A percentile compares a stretch with the other conserved stretches of the same genome.
Evolutionary conservation across 2,113 vertebrate genomes (phyloP).

Genomic region (Microtus oregoni): DNA sequence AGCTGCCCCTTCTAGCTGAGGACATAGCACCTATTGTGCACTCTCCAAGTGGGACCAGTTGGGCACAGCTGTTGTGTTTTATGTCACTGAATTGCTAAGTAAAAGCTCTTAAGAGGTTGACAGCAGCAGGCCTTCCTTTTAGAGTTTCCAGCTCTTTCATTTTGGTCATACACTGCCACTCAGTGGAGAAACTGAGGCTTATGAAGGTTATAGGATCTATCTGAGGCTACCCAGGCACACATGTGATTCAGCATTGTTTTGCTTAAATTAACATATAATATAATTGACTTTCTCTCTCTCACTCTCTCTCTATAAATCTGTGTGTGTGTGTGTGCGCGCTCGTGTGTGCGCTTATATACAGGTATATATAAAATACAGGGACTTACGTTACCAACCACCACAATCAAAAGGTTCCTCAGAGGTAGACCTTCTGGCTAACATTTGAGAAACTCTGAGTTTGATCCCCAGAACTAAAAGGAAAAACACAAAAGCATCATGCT

Average conservation of each 20-base stretch:
- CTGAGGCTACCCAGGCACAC: background rate
- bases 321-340: background rate
- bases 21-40: background rate
- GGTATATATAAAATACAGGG: background rate
- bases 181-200: background rate
- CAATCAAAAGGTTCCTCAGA: background rate
- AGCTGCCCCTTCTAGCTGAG: background rate
- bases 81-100: background rate
- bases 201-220: background rate
- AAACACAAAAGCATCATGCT: background rate
- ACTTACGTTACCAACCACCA: background rate
- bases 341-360: background rate
- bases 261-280: conserved; percentile 4
- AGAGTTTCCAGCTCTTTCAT: background rate
- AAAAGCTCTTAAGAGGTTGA: background rate
- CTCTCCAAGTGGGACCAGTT: background rate
- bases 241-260: background rate
- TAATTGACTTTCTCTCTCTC: background rate
- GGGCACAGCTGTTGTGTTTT: background rate
- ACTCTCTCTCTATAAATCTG: background rate
- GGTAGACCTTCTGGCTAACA: background rate
- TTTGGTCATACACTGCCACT: background rate
- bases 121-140: background rate
- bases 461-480: background rate
- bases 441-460: background rate